Conservation (phyloP, 2,888 invertebrate species). For the Oscheius sp. region DNA sequence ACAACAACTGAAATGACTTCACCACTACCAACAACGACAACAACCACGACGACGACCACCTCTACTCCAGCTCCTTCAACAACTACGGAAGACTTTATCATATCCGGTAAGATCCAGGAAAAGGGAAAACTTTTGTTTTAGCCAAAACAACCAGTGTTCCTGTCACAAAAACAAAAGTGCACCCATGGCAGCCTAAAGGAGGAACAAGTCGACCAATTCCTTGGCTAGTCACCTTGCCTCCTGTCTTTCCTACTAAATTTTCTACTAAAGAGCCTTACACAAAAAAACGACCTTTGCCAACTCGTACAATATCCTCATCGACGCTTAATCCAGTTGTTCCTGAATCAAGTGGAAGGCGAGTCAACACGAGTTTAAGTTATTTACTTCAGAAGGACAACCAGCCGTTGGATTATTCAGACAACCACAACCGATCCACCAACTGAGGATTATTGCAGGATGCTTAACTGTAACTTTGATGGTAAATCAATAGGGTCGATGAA, state of each 20-base stretch:
- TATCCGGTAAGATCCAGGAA: background rate
- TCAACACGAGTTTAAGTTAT: background rate
- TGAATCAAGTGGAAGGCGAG: constrained; percentile 9
- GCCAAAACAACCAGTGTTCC: constrained; percentile 4
- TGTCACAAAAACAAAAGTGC: constrained; percentile 8
- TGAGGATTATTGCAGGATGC: constrained; percentile 62
- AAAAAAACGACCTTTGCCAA: constrained; percentile 34
- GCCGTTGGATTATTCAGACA: constrained; percentile 30
- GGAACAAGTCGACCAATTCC: background rate
- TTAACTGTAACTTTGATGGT: constrained; percentile 69
- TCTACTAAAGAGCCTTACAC: constrained; percentile 36
- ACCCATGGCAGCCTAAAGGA: constrained; percentile 21
- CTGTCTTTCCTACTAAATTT: constrained; percentile 21
- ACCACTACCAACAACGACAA: background rate
- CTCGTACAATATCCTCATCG: background rate
- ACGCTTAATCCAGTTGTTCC: constrained; percentile 15
- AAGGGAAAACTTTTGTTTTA: background rate
- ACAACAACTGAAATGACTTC: constrained; percentile 1
- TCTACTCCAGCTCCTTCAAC: constrained; percentile 6
- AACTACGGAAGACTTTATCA: constrained; percentile 19
- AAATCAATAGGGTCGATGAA: background rate
- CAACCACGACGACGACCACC: constrained; percentile 27
- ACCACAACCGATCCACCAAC: constrained; percentile 33
- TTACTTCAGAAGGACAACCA: constrained; percentile 32
- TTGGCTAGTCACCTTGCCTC: constrained; percentile 23